Base-by-base conservation (phyloP, 2,113 vertebrate genomes). In the Pipa parva region DNA sequence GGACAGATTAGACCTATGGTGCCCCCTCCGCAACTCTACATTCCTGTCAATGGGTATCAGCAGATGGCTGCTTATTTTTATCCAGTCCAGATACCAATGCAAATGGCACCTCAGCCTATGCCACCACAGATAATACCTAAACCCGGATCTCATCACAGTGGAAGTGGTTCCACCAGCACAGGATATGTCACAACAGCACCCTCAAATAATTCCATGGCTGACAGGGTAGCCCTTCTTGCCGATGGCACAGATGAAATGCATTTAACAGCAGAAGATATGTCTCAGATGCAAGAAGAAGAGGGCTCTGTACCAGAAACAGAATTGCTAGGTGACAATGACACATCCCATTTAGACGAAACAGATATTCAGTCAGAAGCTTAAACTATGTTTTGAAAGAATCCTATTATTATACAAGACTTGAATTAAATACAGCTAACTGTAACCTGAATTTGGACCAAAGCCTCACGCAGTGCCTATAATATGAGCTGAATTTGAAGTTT, bases 1-100 rank as follows among this genome's bases (percentile, higher is more conserved):
- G 91, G 93, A 75, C 95, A 91, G 72, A 91, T 98, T 75, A 86
- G 93, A 59, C 90, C 90, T 0, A 87, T 97, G 87, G 92, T 94
- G 13, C 92, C 96, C 8, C 74, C 90, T 0, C 92, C 89, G 1
- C 97, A 97, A 78, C 91, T 97, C 57, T 99, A 97, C 80, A 97
- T 99, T 78, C 95, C 95, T 0, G 92, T 99, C 58, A 98, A 97
- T 0, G 95, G 95, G 49, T 98, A 97, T 70, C 95, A 97, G 77
- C 92, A 93, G 1, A 90, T 98, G 87, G 92, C 92, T 0, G 89
- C 93, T 8, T 92, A 91, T 12, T 99, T 97, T 85, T 99, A 95
- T 76, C 92, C 95, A 0, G 93, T 98, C 78, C 97, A 99, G 75
- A 95, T 98, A 65, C 92, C 93, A 11, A 85, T 97, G 91, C 91